phyloP scores from a whole-genome alignment of 2,888 invertebrate genomes.

The Ditula angustiorana region DNA sequence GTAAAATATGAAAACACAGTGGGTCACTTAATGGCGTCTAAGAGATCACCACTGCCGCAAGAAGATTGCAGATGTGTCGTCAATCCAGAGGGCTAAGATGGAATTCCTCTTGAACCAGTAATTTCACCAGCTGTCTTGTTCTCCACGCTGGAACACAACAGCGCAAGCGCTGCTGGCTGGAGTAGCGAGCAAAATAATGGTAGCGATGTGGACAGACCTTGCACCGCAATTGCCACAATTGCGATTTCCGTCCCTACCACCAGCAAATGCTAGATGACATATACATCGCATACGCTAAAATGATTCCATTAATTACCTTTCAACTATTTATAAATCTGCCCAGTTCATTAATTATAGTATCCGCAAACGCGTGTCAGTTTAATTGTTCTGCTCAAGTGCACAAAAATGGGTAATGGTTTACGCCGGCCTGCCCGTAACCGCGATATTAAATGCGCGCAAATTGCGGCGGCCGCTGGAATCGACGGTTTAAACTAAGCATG shows the following conservation, averaged over 20 bases:
- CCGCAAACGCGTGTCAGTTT: conserved; percentile 22
- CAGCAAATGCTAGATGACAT: background rate
- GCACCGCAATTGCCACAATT: no score
- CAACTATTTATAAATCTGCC: conserved; percentile 15
- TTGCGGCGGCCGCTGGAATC: conserved; percentile 68
- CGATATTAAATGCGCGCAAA: conserved; percentile 70
- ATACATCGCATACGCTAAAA: background rate
- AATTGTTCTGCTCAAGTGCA: conserved; percentile 25
- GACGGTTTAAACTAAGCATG: conserved; percentile 65
- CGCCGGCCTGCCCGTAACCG: conserved; percentile 51
- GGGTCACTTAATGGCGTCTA: no score
- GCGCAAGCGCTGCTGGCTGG: no score
- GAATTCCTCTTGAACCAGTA: no score
- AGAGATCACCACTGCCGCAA: no score
- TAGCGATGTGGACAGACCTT: no score
- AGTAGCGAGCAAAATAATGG: no score
- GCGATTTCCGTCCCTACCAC: background rate
- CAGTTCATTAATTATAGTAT: conserved; percentile 17
- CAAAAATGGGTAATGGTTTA: conserved; percentile 37
- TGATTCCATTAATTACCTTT: conserved; percentile 5
- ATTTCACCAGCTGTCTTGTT: no score
- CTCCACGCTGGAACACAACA: no score
- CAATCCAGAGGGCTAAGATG: no score
- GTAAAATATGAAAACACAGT: no score
- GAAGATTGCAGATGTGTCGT: no score